A percentile compares a stretch with the other conserved stretches of the same genome.
phyloP scores from a whole-genome alignment of 1,140 invertebrate genomes.

The Drosophila fuyamai region DNA sequence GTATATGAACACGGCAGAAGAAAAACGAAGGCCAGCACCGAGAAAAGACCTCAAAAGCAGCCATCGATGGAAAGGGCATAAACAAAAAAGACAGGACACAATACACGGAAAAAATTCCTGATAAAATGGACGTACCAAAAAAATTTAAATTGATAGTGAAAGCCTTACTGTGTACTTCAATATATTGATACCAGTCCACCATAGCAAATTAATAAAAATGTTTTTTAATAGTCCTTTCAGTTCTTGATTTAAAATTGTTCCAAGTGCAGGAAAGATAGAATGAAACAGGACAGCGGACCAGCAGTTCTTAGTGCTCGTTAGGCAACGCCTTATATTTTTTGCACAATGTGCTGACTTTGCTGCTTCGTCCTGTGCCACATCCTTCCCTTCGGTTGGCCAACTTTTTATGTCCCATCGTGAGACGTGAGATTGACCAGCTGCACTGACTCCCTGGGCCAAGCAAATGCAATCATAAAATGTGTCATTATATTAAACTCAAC shows the following conservation, averaged over 20 bases:
- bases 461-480: conserved; percentile 82
- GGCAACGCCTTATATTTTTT: conserved; percentile 65
- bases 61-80: conserved; percentile 18
- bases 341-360: conserved; percentile 74
- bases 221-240: too few relatives aligned
- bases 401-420: conserved; percentile 69
- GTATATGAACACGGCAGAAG: conserved; percentile 70
- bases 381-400: conserved; percentile 24
- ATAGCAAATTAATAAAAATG: too few relatives aligned
- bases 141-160: too few relatives aligned
- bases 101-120: conserved; percentile 12
- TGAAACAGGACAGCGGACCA: conserved; percentile 5
- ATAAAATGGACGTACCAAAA: not conserved
- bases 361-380: conserved; percentile 26
- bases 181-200: too few relatives aligned
- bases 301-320: conserved; percentile 62
- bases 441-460: conserved; percentile 32
- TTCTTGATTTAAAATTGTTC: too few relatives aligned
- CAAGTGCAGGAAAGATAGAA: conserved; percentile 10
- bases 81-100: conserved; percentile 20
- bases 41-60: conserved; percentile 27
- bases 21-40: conserved; percentile 18
- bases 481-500: conserved; percentile 76
- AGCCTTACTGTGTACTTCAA: too few relatives aligned
- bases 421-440: conserved; percentile 80